Conservation (phyloP, 2,888 invertebrate species). For the Onchidella celtica region DNA sequence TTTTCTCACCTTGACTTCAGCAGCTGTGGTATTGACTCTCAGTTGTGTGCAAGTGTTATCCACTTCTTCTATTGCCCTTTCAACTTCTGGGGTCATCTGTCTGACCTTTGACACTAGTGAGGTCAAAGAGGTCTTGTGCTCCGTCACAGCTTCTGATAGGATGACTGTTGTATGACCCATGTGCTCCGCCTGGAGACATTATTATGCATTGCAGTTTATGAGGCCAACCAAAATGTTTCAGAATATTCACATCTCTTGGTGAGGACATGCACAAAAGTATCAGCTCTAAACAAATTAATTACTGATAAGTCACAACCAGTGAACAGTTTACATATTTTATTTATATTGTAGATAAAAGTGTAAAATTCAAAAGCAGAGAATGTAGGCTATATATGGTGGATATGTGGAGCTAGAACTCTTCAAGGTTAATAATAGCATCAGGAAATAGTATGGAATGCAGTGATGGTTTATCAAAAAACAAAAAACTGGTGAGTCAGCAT, state of each 20-base stretch:
- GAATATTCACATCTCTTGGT: neutral
- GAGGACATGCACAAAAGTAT: too few species aligned
- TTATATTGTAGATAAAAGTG: too few species aligned
- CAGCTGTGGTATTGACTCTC: constrained; percentile 29
- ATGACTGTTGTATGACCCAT: constrained; percentile 80
- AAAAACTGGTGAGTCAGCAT: too few species aligned
- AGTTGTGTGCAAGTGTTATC: constrained; percentile 67
- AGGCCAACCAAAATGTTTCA: neutral
- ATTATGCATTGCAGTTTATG: neutral
- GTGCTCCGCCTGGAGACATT: constrained; percentile 81
- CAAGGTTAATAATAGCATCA: too few species aligned
- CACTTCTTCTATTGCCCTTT: constrained; percentile 75
- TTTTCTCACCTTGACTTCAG: constrained; percentile 37
- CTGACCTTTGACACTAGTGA: constrained; percentile 75
- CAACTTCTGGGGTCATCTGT: constrained; percentile 75
- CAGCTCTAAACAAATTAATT: too few species aligned
- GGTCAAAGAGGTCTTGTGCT: constrained; percentile 77
- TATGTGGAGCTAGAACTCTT: too few species aligned
- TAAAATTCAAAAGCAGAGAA: too few species aligned
- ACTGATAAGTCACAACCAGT: too few species aligned
- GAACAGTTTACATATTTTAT: too few species aligned
- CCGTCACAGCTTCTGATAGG: constrained; percentile 80
- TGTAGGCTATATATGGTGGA: too few species aligned
- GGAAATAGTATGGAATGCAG: too few species aligned
- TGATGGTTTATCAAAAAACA: too few species aligned